Evolutionary conservation across 2,113 vertebrate species (phyloP), one percentile per base, ranked within the genome.

Genomic region (Beaufortia kweichowensis): DNA sequence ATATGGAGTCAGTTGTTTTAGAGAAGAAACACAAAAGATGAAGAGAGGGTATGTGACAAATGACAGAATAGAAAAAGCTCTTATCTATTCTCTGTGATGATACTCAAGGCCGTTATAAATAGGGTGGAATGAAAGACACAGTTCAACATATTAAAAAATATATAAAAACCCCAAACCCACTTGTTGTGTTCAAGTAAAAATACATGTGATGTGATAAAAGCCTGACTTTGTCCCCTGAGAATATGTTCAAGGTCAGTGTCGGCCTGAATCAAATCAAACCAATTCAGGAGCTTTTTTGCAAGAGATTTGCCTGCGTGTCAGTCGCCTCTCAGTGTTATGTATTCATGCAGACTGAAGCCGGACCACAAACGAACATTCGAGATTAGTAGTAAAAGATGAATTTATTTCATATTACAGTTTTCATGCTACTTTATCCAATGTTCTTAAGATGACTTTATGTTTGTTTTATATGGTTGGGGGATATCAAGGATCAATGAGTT

Each of bases 331-430:
- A 56, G 43, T 17, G 71, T 31, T 41, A 39, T 74, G 62, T 72
- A 4, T 64, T 62, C 28, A 24, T 19, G 59, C 59, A 59, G 50
- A 6, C 69, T 55, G 56, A 19, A 70, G 64, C 65, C 43, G 43
- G 70, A 69, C 24, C 15, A 24, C 39, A 75, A 65, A n/a, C 53
- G 23, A 53, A 79, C 69, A 26, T 66, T 53, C 41, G n/a, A 68
- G 28, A 75, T 53, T 31, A 73, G 35, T 61, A 14, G 76, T 74
- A 71, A 72, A 61, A 35, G 6, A 11, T 46, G 3, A 71, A 56
- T 81, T 29, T 19, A 55, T 66, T 77, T 73, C 61, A 28, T 31
- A 21, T 77, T 60, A 80, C 78, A 61, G 56, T 41, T 55, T n/a
- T 76, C 4, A 21, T 11, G 35, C 17, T 61, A 60, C 33, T 39